A percentile compares a stretch with the other conserved stretches of the same genome.
Evolutionary conservation across 1,140 invertebrate genomes (phyloP).

Genomic region (Drosophila trapezifrons): DNA sequence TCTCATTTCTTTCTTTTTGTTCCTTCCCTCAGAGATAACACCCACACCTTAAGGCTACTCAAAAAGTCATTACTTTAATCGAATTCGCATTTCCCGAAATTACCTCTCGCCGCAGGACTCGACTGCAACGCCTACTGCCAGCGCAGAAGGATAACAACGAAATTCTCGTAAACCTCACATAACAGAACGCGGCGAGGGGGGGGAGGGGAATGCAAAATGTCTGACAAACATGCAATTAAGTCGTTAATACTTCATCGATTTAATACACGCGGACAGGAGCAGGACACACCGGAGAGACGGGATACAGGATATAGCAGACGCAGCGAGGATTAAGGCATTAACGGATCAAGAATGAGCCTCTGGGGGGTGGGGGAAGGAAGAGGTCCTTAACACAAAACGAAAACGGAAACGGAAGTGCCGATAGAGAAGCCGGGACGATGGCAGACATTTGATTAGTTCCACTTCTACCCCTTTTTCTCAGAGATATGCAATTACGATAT

Average conservation of each 20-base stretch:
- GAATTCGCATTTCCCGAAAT: slow-evolving; percentile 76
- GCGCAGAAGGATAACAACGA: slow-evolving; percentile 20
- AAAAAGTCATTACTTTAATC: slow-evolving; percentile 81
- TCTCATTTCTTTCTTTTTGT: neutral
- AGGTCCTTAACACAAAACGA: neutral
- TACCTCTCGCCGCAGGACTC: slow-evolving; percentile 47
- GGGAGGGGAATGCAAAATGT: slow-evolving; percentile 58
- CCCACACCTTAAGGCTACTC: slow-evolving; percentile 35
- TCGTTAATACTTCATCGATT: slow-evolving; percentile 83
- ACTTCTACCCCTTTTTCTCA: slow-evolving; percentile 1
- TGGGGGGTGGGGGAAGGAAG: no score
- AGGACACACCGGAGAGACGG: slow-evolving; percentile 8
- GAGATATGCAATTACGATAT: slow-evolving; percentile 81
- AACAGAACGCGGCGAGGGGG: neutral
- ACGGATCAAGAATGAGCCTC: slow-evolving; percentile 53
- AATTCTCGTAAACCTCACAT: slow-evolving; percentile 61
- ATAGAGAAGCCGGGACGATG: slow-evolving; percentile 34
- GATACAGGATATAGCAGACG: slow-evolving; percentile 14
- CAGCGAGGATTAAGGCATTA: slow-evolving; percentile 77
- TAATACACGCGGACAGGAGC: slow-evolving; percentile 67
- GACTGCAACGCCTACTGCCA: slow-evolving; percentile 63
- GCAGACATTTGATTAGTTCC: slow-evolving; percentile 80
- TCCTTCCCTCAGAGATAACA: neutral
- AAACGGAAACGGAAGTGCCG: slow-evolving; percentile 66
- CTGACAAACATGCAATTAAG: slow-evolving; percentile 82